Conservation (phyloP, 2,113 vertebrate species). For the Neofelis nebulosa region DNA sequence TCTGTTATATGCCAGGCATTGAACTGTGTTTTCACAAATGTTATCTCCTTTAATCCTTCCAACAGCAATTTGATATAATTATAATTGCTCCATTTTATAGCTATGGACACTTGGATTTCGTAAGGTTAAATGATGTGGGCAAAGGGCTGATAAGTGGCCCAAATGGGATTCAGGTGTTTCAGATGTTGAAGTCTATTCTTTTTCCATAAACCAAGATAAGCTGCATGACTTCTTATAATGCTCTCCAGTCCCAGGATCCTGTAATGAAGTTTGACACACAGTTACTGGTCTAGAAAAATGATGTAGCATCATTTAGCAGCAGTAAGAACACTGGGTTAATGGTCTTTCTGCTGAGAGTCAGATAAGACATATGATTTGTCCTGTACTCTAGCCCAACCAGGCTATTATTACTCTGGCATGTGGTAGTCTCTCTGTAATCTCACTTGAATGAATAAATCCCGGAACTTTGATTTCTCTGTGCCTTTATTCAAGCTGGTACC, state of each 20-base stretch:
- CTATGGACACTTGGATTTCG: slow-evolving; percentile 50
- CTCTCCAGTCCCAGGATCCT: neutral
- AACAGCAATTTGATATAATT: slow-evolving; percentile 33
- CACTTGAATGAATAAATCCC: neutral
- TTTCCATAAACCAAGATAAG: slow-evolving; percentile 60
- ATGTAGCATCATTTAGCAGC: slow-evolving; percentile 32
- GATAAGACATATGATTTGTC: slow-evolving; percentile 25
- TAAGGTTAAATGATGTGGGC: slow-evolving; percentile 58
- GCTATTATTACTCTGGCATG: neutral
- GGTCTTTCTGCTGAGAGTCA: neutral
- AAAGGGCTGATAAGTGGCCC: slow-evolving; percentile 55
- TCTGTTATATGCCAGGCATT: neutral
- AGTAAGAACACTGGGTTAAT: slow-evolving; percentile 52
- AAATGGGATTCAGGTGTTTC: slow-evolving; percentile 59
- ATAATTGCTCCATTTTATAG: slow-evolving; percentile 57
- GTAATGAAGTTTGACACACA: slow-evolving; percentile 47
- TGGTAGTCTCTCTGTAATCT: neutral
- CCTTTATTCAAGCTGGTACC: neutral
- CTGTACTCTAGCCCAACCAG: neutral
- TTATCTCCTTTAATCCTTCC: slow-evolving; percentile 50
- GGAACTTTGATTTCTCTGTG: neutral
- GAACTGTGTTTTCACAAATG: slow-evolving; percentile 41
- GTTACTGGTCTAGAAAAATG: slow-evolving; percentile 47
- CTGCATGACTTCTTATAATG: slow-evolving; percentile 45
- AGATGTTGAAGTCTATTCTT: slow-evolving; percentile 42